phyloP scores from a whole-genome alignment of 2,888 invertebrate species.

The Tetropium fuscum region DNA sequence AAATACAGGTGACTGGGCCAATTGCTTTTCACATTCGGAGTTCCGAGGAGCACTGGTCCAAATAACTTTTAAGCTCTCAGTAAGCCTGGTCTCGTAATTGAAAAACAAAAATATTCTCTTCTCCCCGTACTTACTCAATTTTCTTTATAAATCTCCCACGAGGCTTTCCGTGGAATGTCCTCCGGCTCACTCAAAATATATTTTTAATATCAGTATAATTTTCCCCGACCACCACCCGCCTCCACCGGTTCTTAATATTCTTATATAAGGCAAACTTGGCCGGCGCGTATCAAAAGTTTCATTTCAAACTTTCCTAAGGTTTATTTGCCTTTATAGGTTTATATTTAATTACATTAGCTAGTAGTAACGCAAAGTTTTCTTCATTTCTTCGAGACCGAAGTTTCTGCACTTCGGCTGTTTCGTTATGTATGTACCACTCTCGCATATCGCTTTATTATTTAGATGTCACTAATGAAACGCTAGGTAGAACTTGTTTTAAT shows the following conservation, averaged over 20 bases:
- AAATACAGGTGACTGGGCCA: neutral
- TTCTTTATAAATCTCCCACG: slow-evolving; percentile 6
- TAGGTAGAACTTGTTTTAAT: too few relatives aligned
- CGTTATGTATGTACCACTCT: neutral
- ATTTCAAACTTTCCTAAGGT: slow-evolving; percentile 40
- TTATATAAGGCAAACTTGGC: slow-evolving; percentile 12
- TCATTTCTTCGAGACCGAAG: slow-evolving; percentile 27
- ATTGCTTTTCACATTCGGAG: too few relatives aligned
- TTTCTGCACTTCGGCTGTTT: neutral
- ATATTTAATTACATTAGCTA: slow-evolving; percentile 52
- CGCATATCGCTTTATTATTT: slow-evolving; percentile 20
- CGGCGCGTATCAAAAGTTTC: slow-evolving; percentile 38
- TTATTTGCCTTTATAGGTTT: slow-evolving; percentile 50
- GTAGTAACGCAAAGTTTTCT: slow-evolving; percentile 44
- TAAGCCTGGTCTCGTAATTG: neutral
- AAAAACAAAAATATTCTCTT: neutral
- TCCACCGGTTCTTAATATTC: slow-evolving; percentile 9
- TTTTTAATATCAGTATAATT: slow-evolving; percentile 17
- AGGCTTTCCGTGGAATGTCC: slow-evolving; percentile 1
- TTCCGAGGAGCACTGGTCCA: too few relatives aligned
- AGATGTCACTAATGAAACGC: slow-evolving; percentile 22
- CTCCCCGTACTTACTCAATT: neutral
- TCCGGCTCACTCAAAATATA: slow-evolving; percentile 3
- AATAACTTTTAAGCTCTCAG: too few relatives aligned
- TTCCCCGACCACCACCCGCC: slow-evolving; percentile 1